phyloP scores from a whole-genome alignment of 2,888 invertebrate genomes.

The Diplazon laetatorius region DNA sequence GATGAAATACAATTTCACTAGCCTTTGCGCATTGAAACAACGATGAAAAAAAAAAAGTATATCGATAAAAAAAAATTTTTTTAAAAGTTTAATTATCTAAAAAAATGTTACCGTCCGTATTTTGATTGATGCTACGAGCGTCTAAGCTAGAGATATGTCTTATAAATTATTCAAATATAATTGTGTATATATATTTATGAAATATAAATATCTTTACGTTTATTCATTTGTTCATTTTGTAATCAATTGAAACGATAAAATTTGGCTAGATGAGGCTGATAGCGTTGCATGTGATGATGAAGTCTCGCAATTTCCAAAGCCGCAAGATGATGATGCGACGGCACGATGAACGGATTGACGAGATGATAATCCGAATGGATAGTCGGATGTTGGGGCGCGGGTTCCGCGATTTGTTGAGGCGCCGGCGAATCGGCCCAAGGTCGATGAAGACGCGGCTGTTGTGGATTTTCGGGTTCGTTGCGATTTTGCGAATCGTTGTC shows the following conservation, averaged over 20 bases:
- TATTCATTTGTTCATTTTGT: not conserved
- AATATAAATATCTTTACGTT: not conserved
- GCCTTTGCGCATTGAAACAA: constrained; percentile 46
- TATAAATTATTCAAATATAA: not conserved
- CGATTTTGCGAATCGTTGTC: constrained; percentile 32
- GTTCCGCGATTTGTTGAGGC: constrained; percentile 76
- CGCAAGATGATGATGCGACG: constrained; percentile 52
- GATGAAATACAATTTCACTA: constrained; percentile 64
- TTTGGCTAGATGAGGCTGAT: constrained; percentile 53
- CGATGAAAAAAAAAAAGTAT: not conserved
- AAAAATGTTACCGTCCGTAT: constrained; percentile 45
- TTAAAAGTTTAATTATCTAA: constrained; percentile 41
- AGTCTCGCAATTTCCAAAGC: constrained; percentile 66
- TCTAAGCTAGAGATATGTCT: not conserved
- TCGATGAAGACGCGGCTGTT: constrained; percentile 72
- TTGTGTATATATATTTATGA: not conserved
- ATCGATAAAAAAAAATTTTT: not conserved
- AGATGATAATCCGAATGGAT: constrained; percentile 42
- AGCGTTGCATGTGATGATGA: constrained; percentile 63
- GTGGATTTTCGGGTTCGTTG: constrained; percentile 29
- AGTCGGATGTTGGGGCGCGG: constrained; percentile 70
- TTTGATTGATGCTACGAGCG: constrained; percentile 30
- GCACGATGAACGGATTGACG: constrained; percentile 54
- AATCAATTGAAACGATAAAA: constrained; percentile 52
- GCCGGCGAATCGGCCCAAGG: constrained; percentile 74